phyloP scores from a whole-genome alignment of 2,113 vertebrate genomes.

The Oreochromis aureus region DNA sequence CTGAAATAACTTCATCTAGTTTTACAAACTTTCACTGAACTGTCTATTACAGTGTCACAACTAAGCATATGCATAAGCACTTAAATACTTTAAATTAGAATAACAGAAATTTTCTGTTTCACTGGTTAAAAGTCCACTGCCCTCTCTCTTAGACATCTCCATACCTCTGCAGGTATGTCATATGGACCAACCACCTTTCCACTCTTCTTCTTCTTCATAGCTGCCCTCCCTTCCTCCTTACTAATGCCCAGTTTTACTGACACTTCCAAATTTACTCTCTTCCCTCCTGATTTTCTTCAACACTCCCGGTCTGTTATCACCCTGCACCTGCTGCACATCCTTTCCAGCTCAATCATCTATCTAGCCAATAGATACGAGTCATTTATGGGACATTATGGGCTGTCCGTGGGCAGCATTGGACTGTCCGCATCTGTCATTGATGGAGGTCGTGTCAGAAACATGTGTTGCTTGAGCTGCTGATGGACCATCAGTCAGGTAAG shows the following conservation, averaged over 20 bases:
- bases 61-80: background rate
- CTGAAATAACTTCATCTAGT: background rate
- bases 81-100: background rate
- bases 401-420: background rate
- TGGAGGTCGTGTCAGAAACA: background rate
- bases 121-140: background rate
- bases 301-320: background rate
- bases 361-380: background rate
- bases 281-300: background rate
- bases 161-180: background rate
- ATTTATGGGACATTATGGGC: background rate
- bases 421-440: rapidly evolving
- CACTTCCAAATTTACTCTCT: background rate
- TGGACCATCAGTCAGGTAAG: background rate
- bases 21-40: rapidly evolving
- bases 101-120: background rate
- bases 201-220: rapidly evolving
- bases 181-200: background rate
- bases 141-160: background rate
- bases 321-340: background rate
- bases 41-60: background rate
- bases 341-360: background rate
- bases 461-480: background rate
- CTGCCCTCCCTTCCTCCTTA: background rate
- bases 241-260: background rate